Base-by-base conservation (phyloP, 2,888 invertebrate genomes). In the Dinocampus coccinellae region DNA sequence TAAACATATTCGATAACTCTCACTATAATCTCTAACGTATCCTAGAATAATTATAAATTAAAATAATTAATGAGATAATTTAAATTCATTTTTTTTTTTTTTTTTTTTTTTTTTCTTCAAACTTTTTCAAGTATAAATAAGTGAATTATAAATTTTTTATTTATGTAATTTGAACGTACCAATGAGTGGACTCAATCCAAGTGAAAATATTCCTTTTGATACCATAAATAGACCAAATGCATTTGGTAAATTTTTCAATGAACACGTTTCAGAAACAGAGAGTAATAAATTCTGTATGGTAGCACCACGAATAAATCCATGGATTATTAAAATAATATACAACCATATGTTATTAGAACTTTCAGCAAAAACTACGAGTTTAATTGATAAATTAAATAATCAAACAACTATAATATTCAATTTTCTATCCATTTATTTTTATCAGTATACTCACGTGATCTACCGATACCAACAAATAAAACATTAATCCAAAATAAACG, bases 211-310 rank as follows among this genome's bases (percentile, higher is more conserved):
- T 9, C 93, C 94, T 83, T 94, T 94, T 80, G 92, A 92, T 76
- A 94, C 93, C 91, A 94, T 92, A 80, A 93, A 94, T 81, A 94
- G 88, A 16, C 94, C 94, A 82, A 93, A 93, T 11, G 94, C 94
- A 6, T 93, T 93, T 0, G 94, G 94, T 74, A 94, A 85, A 81
- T 93, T 93, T 82, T 94, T 93, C 77, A 89, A 83, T 0, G 93
- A 92, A 77, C 92, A 92, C 80, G 93, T 93, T 86, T 94, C 94
- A 0, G 94, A 93, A 78, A 94, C 93, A n/a, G 93, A 93, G 7
- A 94, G 90, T 36, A 93, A 93, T 83, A 94, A 92, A 87, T 94
- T 94, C 78, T 93, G 93, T 58, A 95, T 89, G 16, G 94, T 93
- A 82, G 93, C 92, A 71, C 95, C 94, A 70, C 94, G 90, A 86